These are phyloP conservation scores for Dusona sp. DNA, from an alignment of 2,888 invertebrate species.

Conservation along the genomic window DNA sequence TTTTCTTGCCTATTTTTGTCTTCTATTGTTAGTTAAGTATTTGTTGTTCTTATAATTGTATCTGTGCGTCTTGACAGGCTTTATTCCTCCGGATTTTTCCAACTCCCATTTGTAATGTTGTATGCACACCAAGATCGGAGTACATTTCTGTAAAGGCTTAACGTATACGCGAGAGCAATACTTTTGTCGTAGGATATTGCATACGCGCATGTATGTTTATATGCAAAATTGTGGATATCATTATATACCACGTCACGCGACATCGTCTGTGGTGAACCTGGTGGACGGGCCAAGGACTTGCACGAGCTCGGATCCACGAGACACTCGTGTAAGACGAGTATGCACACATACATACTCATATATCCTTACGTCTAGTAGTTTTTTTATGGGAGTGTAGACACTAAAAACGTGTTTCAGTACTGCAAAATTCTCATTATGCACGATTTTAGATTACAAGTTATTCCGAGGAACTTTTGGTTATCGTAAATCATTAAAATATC, in stretches of 20 bases:
- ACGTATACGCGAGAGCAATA: not conserved
- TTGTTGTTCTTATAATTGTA: slow-evolving; percentile 6
- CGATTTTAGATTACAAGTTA: not conserved
- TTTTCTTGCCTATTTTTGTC: slow-evolving; percentile 5
- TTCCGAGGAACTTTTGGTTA: not conserved
- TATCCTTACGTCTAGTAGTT: slow-evolving; percentile 13
- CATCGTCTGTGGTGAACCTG: slow-evolving; percentile 68
- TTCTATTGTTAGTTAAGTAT: not conserved
- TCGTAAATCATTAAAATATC: not conserved
- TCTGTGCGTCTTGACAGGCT: slow-evolving; percentile 36
- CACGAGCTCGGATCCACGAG: slow-evolving; percentile 44
- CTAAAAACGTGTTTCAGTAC: slow-evolving; percentile 22
- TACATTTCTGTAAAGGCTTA: not conserved
- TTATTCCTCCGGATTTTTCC: slow-evolving; percentile 19
- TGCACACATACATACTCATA: not conserved
- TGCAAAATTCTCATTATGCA: slow-evolving; percentile 1
- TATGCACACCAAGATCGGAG: not conserved
- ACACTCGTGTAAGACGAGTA: slow-evolving; percentile 59
- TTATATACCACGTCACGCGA: slow-evolving; percentile 64
- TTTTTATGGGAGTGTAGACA: slow-evolving; percentile 15
- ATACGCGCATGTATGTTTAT: slow-evolving; percentile 23
- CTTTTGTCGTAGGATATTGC: slow-evolving; percentile 15
- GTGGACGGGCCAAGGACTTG: slow-evolving; percentile 66
- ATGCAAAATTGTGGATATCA: slow-evolving; percentile 60
- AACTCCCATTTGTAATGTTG: not conserved